A percentile compares a stretch with the other conserved stretches of the same genome.
phyloP scores from a whole-genome alignment of 2,113 vertebrate genomes.

The Prionailurus viverrinus region DNA sequence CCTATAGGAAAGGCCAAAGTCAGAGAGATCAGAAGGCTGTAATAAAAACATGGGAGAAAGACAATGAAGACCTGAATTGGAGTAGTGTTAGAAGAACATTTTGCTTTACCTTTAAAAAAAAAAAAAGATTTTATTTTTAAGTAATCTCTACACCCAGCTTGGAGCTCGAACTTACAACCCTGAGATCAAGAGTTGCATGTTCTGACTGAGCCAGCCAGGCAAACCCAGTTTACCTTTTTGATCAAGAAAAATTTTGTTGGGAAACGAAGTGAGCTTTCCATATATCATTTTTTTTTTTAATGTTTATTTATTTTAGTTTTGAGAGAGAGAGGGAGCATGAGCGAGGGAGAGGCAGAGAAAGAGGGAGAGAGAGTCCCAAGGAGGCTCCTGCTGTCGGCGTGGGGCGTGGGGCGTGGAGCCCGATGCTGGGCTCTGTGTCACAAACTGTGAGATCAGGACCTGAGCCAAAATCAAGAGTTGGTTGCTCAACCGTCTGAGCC shows the following conservation, averaged over 20 bases:
- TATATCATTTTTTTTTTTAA: not conserved
- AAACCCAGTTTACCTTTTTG: rapidly evolving
- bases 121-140: not conserved
- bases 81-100: not conserved
- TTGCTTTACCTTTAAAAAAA: not conserved
- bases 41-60: not conserved
- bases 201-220: constrained; percentile 84
- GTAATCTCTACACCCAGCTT: constrained; percentile 75
- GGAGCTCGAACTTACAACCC: constrained; percentile 84
- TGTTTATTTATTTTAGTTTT: too few relatives aligned
- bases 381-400: too few relatives aligned
- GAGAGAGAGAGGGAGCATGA: too few relatives aligned
- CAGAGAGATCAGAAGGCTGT: not conserved
- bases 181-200: constrained; percentile 87
- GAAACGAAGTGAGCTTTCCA: not conserved
- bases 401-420: too few relatives aligned
- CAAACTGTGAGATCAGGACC: too few relatives aligned
- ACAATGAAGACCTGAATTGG: not conserved
- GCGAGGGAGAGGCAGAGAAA: too few relatives aligned
- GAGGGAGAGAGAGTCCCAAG: too few relatives aligned
- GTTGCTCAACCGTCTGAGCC: too few relatives aligned
- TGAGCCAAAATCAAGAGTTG: too few relatives aligned
- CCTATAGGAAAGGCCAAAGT: not conserved
- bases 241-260: not conserved
- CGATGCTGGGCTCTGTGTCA: too few relatives aligned